Evolutionary conservation across 2,113 vertebrate species (phyloP).

Genomic region (Cygnus atratus): DNA sequence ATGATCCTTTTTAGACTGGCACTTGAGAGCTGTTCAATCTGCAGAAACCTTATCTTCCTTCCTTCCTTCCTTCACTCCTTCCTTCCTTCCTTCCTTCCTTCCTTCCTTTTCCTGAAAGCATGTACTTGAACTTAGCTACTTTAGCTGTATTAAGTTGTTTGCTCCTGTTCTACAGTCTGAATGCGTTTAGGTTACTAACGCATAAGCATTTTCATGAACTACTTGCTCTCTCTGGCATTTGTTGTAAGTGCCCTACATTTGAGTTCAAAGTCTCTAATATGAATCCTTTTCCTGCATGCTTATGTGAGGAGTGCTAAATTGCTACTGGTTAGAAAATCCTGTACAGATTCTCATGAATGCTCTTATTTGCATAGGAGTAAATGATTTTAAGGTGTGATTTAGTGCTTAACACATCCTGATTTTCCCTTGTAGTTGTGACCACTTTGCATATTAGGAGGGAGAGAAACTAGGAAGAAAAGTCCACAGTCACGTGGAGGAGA

Average conservation of each 20-base stretch:
- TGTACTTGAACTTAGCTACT: not conserved
- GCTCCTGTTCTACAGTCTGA: not conserved
- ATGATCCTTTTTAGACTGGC: not conserved
- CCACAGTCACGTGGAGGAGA: not conserved
- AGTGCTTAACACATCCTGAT: not conserved
- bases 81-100: not conserved
- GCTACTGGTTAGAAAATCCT: not conserved
- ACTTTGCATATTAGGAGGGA: not conserved
- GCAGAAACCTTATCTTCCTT: not conserved
- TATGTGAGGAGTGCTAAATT: not conserved
- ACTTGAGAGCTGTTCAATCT: not conserved
- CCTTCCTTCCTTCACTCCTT: not conserved
- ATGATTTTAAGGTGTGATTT: not conserved
- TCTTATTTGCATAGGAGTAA: not conserved
- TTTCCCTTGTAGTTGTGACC: not conserved
- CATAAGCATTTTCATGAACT: not conserved
- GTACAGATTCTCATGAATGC: not conserved
- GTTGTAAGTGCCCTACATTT: not conserved
- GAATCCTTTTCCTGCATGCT: not conserved
- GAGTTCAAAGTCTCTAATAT: not conserved
- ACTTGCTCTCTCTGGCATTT: not conserved
- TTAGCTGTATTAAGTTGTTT: not conserved
- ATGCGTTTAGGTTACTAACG: accelerated
- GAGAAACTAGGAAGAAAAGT: not conserved
- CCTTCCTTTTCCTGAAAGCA: not conserved